A percentile compares a stretch with the other conserved stretches of the same genome.
phyloP scores from a whole-genome alignment of 2,888 invertebrate genomes.

The Ormyrus rosae region DNA sequence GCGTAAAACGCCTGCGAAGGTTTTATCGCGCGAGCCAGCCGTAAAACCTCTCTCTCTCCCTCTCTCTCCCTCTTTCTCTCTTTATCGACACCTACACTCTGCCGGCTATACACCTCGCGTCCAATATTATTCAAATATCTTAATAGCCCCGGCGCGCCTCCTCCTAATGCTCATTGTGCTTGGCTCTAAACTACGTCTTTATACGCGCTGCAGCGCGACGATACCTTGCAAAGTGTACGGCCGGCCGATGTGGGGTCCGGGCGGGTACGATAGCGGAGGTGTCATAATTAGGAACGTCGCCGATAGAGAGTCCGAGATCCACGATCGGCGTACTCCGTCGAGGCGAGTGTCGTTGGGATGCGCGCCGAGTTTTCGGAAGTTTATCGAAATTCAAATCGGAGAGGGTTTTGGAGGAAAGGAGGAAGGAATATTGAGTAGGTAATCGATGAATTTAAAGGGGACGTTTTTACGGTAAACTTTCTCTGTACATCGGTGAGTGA shows the following conservation, averaged over 20 bases:
- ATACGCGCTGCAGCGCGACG: constrained; percentile 62
- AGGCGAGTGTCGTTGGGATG: constrained; percentile 5
- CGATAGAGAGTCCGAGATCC: not conserved
- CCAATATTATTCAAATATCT: constrained; percentile 64
- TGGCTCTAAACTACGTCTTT: constrained; percentile 65
- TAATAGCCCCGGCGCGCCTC: constrained; percentile 55
- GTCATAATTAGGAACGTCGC: too few relatives aligned
- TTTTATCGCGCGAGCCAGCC: constrained; percentile 51
- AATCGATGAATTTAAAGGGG: too few relatives aligned
- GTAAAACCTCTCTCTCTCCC: constrained; percentile 24
- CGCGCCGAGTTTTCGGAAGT: not conserved
- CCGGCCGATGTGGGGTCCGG: not conserved
- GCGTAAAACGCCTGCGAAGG: constrained; percentile 12
- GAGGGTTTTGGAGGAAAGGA: too few relatives aligned
- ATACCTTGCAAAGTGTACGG: constrained; percentile 59
- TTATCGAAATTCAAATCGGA: not conserved
- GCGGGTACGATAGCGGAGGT: too few relatives aligned
- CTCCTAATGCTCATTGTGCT: constrained; percentile 52
- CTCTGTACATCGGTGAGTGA: too few relatives aligned
- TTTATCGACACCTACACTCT: constrained; percentile 54
- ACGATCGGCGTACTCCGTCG: not conserved
- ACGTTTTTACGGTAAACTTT: too few relatives aligned
- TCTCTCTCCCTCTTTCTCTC: not conserved
- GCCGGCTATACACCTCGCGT: constrained; percentile 4
- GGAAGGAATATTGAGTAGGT: too few relatives aligned